Evolutionary conservation across 2,888 invertebrate species (phyloP), one percentile per base, ranked within the genome.

Genomic region (Agrenia bidenticulata): DNA sequence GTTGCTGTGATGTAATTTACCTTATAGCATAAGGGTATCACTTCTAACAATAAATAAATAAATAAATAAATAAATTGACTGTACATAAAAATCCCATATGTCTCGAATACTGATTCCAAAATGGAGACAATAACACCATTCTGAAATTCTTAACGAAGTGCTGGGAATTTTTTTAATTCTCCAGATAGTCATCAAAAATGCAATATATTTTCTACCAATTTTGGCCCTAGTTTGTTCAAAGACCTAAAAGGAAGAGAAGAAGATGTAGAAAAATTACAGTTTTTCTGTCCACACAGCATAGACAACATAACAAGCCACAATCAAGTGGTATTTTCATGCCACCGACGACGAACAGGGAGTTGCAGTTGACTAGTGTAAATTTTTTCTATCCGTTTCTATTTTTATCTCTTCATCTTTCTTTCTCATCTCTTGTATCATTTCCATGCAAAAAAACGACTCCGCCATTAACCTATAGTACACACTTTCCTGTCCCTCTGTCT

Each of bases 351-450:
- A 45, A 45, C 45, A 45, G n/a, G 15, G 45, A 15, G 19, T 39
- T 39, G 39, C 15, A 39, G 39, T 45, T 45, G 19, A 19, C 19
- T 45, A 45, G 45, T 17, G n/a, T 45, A 17, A 11, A 9, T 45
- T 45, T 45, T 45, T 45, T 45, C 19, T 4, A 17, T 15, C n/a
- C 51, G 5, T 51, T 19, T 24, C 51, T 51, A 51, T 51, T 51
- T 51, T 51, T 51, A 51, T 51, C 51, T 51, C 51, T 51, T 51
- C 51, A 51, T 51, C 51, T 51, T 51, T 51, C 24, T 23, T 51
- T 51, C 51, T 51, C 51, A 24, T 51, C 51, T 51, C 23, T n/a
- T 45, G 45, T 45, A 45, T 45, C 45, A 45, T 45, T 45, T 45
- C 15, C 15, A 45, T 45, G 45, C 45, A 45, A 45, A 45, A 32